Percentiles rank a stretch among this genome's conserved stretches.
These are phyloP conservation scores for Troglohyphantes excavatus DNA, from an alignment of 2,888 invertebrate species.

Conservation along the genomic window DNA sequence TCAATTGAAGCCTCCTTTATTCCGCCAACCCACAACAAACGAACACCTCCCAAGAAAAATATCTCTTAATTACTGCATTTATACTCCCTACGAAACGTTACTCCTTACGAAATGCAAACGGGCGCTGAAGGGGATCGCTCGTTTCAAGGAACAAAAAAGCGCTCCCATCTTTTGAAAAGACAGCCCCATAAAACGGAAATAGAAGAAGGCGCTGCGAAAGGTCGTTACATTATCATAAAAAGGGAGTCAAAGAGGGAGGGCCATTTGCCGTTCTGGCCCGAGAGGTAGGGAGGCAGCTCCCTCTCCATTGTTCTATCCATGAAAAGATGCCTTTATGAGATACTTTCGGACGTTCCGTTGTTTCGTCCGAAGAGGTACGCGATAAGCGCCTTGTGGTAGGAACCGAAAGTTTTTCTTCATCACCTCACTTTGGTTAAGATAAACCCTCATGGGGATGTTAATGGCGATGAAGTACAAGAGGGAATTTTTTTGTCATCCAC, in stretches of 20 bases:
- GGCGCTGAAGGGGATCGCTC: no score
- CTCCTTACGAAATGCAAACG: no score
- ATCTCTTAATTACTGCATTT: no score
- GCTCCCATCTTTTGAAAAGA: background rate
- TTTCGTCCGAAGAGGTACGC: background rate
- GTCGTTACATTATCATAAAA: constrained; percentile 58
- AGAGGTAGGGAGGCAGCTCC: background rate
- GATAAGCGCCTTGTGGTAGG: background rate
- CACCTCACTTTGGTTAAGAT: no score
- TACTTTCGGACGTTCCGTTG: background rate
- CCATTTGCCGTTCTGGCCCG: background rate
- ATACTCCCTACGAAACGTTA: no score
- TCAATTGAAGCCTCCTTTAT: no score
- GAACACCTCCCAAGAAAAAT: no score
- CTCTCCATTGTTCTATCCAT: constrained; percentile 1
- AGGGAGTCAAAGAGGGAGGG: background rate
- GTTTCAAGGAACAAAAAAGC: no score
- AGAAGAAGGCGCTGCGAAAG: background rate
- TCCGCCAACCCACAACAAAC: no score
- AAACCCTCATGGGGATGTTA: no score
- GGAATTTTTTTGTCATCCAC: no score
- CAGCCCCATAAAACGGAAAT: constrained; percentile 41
- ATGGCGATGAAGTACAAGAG: no score
- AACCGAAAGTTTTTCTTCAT: background rate
- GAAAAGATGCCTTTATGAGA: constrained; percentile 34